phyloP scores from a whole-genome alignment of 1,140 invertebrate genomes.

The Planococcus citri region DNA sequence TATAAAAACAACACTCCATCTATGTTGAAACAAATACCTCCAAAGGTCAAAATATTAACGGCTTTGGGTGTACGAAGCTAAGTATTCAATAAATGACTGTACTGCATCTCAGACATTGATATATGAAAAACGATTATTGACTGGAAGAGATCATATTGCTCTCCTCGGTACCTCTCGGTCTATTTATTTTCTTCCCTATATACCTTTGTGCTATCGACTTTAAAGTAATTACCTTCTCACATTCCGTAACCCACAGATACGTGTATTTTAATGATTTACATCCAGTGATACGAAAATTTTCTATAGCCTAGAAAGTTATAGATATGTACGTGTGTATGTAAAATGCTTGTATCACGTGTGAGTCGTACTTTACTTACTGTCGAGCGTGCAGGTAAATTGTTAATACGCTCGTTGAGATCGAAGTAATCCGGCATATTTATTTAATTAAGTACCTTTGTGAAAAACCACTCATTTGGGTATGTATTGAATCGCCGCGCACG shows the following conservation, averaged over 20 bases:
- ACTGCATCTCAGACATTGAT: background rate
- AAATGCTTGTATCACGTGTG: no score
- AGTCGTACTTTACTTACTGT: no score
- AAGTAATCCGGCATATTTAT: no score
- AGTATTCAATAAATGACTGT: constrained; percentile 11
- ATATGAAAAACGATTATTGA: constrained; percentile 17
- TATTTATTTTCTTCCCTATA: background rate
- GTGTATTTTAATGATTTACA: background rate
- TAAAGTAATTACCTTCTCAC: background rate
- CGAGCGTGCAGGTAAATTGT: no score
- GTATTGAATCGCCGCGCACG: no score
- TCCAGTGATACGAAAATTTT: constrained; percentile 7
- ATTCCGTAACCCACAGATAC: background rate
- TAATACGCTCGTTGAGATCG: no score
- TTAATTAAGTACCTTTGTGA: no score
- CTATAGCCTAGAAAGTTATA: background rate
- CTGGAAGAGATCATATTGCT: constrained; percentile 18
- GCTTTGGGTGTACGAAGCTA: background rate
- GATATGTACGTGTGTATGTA: no score
- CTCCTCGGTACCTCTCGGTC: background rate
- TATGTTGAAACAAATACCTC: background rate
- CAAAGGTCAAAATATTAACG: constrained; percentile 3
- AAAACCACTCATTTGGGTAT: no score
- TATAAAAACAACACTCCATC: background rate
- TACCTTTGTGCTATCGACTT: background rate